Evolutionary conservation across 2,113 vertebrate species (phyloP).

Genomic region (Gnathonemus longibarbis): DNA sequence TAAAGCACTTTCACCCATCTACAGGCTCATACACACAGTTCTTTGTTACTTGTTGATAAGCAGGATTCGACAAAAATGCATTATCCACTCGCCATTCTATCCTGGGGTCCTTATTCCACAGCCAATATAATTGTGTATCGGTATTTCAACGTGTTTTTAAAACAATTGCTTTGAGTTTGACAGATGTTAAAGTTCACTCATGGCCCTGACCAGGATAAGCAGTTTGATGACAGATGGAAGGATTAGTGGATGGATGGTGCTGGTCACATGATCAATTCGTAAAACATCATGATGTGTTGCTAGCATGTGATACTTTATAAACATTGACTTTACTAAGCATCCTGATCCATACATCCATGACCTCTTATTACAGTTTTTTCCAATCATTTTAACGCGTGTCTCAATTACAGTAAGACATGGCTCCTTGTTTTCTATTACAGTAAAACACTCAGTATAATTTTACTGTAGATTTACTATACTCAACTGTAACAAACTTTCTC

Average conservation of each 20-base stretch:
- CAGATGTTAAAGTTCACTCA: background rate
- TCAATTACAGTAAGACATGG: too few species aligned
- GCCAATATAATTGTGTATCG: too few species aligned
- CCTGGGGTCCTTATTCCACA: background rate
- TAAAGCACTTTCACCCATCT: background rate
- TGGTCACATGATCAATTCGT: background rate
- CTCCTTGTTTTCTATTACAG: too few species aligned
- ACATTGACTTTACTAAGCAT: background rate
- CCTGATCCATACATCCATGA: background rate
- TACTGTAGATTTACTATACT: too few species aligned
- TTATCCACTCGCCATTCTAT: background rate
- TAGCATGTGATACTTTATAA: background rate
- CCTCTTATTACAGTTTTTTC: background rate
- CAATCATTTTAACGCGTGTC: background rate
- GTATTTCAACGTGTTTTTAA: too few species aligned
- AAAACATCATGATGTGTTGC: background rate
- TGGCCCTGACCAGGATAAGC: background rate
- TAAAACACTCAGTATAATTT: too few species aligned
- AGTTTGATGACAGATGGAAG: background rate
- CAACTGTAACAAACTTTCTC: too few species aligned
- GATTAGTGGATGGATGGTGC: background rate
- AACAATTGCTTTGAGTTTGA: too few species aligned
- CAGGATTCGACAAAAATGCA: background rate
- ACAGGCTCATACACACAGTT: background rate
- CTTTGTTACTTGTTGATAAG: background rate